Evolutionary conservation across 1,140 invertebrate genomes (phyloP).

Genomic region (Neodiprion lecontei): DNA sequence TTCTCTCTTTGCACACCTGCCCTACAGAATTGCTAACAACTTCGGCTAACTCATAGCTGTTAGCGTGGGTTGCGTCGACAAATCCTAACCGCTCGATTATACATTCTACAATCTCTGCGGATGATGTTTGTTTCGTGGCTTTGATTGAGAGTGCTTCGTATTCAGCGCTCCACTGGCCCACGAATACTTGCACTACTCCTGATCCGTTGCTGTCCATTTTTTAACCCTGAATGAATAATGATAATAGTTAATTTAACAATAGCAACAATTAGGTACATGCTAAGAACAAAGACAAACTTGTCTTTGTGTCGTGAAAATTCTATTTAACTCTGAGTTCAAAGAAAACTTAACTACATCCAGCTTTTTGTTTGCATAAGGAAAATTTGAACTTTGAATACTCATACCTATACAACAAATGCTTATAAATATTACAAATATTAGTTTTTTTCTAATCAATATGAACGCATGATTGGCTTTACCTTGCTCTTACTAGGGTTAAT

Average conservation of each 20-base stretch:
- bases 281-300: too few relatives aligned
- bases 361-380: too few relatives aligned
- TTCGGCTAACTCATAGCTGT: constrained; percentile 88
- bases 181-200: constrained; percentile 80
- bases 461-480: constrained; percentile 35
- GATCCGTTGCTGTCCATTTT: constrained; percentile 56
- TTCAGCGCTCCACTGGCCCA: constrained; percentile 85
- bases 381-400: too few relatives aligned
- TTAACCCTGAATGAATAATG: constrained; percentile 47
- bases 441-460: too few relatives aligned
- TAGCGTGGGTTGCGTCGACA: constrained; percentile 68
- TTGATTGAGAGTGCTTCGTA: constrained; percentile 92
- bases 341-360: too few relatives aligned
- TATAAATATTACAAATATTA: too few relatives aligned
- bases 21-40: constrained; percentile 83
- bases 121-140: constrained; percentile 89
- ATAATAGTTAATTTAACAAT: too few relatives aligned
- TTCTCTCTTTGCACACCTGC: constrained; percentile 90
- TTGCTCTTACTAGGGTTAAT: constrained; percentile 53
- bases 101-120: constrained; percentile 87
- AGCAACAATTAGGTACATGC: too few relatives aligned
- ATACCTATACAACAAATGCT: too few relatives aligned
- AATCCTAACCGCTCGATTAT: constrained; percentile 82
- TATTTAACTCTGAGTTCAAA: too few relatives aligned
- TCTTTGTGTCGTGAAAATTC: too few relatives aligned